phyloP scores from a whole-genome alignment of 1,140 invertebrate species.

The Bombus waltoni region DNA sequence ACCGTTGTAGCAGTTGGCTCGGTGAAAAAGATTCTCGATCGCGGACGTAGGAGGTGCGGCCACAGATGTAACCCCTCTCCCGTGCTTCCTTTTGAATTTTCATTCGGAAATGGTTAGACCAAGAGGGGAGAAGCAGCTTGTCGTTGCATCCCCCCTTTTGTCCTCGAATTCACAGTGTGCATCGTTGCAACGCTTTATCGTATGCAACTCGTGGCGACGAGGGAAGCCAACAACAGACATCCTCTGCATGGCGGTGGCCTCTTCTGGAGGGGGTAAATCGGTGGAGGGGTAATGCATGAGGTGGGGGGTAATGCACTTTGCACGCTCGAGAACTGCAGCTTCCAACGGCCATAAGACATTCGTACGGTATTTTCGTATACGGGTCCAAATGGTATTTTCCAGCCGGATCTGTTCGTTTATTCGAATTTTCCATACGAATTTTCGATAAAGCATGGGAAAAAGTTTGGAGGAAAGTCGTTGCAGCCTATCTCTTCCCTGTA shows the following conservation, averaged over 20 bases:
- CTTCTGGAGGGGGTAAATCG: constrained; percentile 38
- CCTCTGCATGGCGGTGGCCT: constrained; percentile 27
- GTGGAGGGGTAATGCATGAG: constrained; percentile 48
- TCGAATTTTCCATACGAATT: no score
- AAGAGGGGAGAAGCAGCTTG: constrained; percentile 14
- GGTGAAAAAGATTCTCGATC: background rate
- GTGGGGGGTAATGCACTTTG: constrained; percentile 63
- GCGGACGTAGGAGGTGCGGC: constrained; percentile 3
- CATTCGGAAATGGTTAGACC: constrained; percentile 34
- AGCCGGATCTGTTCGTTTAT: background rate
- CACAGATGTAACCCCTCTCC: constrained; percentile 34
- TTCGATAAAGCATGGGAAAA: no score
- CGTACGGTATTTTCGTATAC: constrained; percentile 29
- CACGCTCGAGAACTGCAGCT: constrained; percentile 22
- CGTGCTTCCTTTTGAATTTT: constrained; percentile 14
- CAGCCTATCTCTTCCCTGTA: no score
- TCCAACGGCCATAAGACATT: constrained; percentile 24
- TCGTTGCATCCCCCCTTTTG: constrained; percentile 47
- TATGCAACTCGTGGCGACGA: constrained; percentile 49
- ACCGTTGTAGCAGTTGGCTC: background rate
- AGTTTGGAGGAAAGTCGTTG: no score
- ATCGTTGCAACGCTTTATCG: constrained; percentile 59
- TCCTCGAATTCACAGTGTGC: constrained; percentile 51
- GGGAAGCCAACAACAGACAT: constrained; percentile 58
- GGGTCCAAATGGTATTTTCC: background rate